These are phyloP conservation scores for Beroe ovata DNA, from an alignment of 37 sponge, comb jelly and placozoan species.

Conservation along the genomic window DNA sequence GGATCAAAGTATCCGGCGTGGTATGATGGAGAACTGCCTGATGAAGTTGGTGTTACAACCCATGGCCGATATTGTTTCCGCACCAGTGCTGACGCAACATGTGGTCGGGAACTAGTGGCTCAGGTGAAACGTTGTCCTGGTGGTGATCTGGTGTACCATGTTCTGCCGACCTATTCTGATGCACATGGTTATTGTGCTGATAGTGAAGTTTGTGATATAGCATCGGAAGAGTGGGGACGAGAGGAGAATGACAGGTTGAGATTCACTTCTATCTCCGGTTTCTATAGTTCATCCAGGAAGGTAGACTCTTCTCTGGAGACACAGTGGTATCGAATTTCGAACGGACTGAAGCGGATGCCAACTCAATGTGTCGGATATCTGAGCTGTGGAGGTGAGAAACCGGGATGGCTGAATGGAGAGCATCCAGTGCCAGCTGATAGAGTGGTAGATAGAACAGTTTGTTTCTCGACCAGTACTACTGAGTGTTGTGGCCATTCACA, in stretches of 20 bases:
- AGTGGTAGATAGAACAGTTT: constrained; percentile 34
- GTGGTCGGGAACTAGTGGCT: not conserved
- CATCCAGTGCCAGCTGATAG: constrained; percentile 30
- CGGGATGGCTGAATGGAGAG: constrained; percentile 32
- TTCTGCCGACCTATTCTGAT: not conserved
- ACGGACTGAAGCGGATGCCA: constrained; percentile 32
- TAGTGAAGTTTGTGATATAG: constrained; percentile 30
- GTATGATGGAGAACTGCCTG: constrained; percentile 30
- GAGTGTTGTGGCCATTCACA: not conserved
- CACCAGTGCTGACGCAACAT: not conserved
- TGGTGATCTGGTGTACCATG: not conserved
- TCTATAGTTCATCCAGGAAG: not conserved
- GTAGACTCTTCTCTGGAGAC: not conserved
- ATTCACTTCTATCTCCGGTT: constrained; percentile 18
- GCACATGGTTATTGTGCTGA: constrained; percentile 18
- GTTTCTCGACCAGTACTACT: constrained; percentile 23
- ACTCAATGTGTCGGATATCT: constrained; percentile 4
- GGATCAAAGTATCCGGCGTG: constrained; percentile 13
- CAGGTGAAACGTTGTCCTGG: constrained; percentile 2
- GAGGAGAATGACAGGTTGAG: constrained; percentile 23
- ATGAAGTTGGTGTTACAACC: not conserved
- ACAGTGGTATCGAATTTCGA: not conserved
- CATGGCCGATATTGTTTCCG: constrained; percentile 6
- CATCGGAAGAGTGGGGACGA: constrained; percentile 53
- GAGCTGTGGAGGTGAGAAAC: constrained; percentile 2